Evolutionary conservation across 2,113 vertebrate species (phyloP), one percentile per base, ranked within the genome.

Genomic region (Aplodontia rufa): DNA sequence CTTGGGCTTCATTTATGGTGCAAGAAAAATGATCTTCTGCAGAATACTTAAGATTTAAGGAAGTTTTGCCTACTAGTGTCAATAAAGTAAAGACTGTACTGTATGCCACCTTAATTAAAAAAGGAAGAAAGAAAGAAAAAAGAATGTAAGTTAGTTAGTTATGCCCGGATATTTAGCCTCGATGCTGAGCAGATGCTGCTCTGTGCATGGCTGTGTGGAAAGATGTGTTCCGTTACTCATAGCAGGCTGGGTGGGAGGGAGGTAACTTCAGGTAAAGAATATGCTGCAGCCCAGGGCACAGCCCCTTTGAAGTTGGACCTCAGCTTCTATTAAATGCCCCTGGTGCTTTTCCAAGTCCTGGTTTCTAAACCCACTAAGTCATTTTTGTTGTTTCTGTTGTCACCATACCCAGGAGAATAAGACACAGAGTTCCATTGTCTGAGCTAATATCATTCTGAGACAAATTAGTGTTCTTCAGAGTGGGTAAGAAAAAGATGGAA

Each of bases 131-230:
- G n/a, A n/a, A n/a, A n/a, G n/a, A n/a, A n/a, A n/a, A n/a, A n/a
- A n/a, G n/a, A n/a, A n/a, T n/a, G n/a, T n/a, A n/a, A n/a, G n/a
- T n/a, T n/a, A n/a, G n/a, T n/a, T n/a, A 45, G 16, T 8, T 64
- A 0, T 8, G 24, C 26, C 49, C 14, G 11, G n/a, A 24, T 60
- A 20, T 32, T 45, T 17, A 24, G 10, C 60, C 6, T 37, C 12
- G 12, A 20, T 14, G 37, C 17, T 17, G 6, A 55, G 1, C 11
- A 3, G 24, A 13, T 16, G 7, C 2, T 4, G 11, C 35, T 8
- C 5, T 74, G 35, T 30, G 0, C 0, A 0, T 5, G 37, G 8
- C 40, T 17, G 2, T 58, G 6, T 16, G 6, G 2, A 14, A 11
- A 16, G 11, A 1, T 12, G 10, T 74, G 51, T 71, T 9, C 47